These are phyloP conservation scores for Cyrtorhinus lividipennis DNA, from an alignment of 1,140 invertebrate species.

Conservation along the genomic window DNA sequence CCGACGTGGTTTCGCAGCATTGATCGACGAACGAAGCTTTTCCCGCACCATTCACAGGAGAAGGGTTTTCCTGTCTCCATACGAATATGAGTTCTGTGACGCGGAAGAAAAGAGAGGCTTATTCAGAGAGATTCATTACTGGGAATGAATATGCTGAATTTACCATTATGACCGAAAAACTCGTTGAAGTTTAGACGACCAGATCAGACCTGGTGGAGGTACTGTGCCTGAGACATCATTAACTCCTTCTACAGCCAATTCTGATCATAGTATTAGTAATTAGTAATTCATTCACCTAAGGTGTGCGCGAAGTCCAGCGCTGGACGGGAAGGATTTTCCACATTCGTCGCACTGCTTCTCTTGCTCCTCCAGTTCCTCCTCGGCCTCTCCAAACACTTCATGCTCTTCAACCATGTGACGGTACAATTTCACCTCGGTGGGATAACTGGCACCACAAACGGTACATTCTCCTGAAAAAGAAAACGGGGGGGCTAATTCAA, in stretches of 20 bases:
- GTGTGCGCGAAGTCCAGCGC: constrained; percentile 21
- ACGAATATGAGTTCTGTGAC: too few relatives aligned
- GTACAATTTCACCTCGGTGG: background rate
- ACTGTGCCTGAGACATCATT: too few relatives aligned
- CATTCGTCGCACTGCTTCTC: constrained; percentile 21
- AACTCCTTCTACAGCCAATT: too few relatives aligned
- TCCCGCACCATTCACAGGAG: constrained; percentile 24
- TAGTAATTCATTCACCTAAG: constrained; percentile 1
- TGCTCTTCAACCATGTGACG: background rate
- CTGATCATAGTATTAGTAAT: too few relatives aligned
- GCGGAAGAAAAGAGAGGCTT: too few relatives aligned
- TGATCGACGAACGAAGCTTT: constrained; percentile 23
- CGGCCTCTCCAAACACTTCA: background rate
- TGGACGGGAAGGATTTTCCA: constrained; percentile 22
- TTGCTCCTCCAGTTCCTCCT: background rate
- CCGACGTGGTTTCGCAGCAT: constrained; percentile 24
- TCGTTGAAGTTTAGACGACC: too few relatives aligned
- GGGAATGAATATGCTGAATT: too few relatives aligned
- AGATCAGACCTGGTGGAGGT: too few relatives aligned
- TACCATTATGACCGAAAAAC: too few relatives aligned
- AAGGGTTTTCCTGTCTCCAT: too few relatives aligned
- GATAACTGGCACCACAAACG: background rate
- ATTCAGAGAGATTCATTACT: too few relatives aligned
- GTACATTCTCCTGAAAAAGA: background rate
- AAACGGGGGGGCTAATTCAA: background rate